These are phyloP conservation scores for Apamea epomidion DNA, from an alignment of 2,888 invertebrate species.

Conservation along the genomic window DNA sequence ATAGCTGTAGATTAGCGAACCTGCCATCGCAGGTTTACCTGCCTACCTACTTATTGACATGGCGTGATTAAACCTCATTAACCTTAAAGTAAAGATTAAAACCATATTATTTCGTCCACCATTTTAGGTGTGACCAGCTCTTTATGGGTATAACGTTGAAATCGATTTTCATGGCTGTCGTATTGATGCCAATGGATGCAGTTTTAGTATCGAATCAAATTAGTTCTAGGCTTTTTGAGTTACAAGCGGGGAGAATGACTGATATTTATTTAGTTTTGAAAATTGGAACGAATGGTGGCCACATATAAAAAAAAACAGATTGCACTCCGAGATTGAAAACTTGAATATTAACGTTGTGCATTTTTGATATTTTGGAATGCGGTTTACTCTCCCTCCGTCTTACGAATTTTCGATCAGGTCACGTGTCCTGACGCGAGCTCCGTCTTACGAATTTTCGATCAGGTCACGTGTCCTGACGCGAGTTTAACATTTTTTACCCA, in stretches of 20 bases:
- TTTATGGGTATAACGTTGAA: slow-evolving; percentile 35
- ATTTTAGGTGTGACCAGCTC: slow-evolving; percentile 43
- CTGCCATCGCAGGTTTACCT: slow-evolving; percentile 28
- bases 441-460: no score
- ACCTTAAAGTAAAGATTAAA: slow-evolving; percentile 42
- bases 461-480: no score
- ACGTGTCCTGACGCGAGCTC: no score
- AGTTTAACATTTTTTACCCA: no score
- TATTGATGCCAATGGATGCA: slow-evolving; percentile 44
- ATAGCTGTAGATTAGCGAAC: slow-evolving; percentile 42
- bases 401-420: no score
- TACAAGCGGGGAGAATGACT: slow-evolving; percentile 39
- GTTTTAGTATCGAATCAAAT: slow-evolving; percentile 54
- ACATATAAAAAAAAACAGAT: background rate
- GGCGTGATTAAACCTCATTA: slow-evolving; percentile 61
- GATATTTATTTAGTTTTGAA: slow-evolving; percentile 48
- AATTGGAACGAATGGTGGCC: slow-evolving; percentile 34
- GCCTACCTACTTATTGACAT: slow-evolving; percentile 44
- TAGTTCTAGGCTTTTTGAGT: slow-evolving; percentile 50
- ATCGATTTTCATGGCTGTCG: slow-evolving; percentile 52
- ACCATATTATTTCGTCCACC: slow-evolving; percentile 49
- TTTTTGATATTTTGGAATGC: no score
- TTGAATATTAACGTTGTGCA: no score
- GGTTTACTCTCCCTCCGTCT: no score
- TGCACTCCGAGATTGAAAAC: no score